These are phyloP conservation scores for Crocodylus rhombifer DNA, from an alignment of 2,797 vertebrate species.

Conservation along the genomic window DNA sequence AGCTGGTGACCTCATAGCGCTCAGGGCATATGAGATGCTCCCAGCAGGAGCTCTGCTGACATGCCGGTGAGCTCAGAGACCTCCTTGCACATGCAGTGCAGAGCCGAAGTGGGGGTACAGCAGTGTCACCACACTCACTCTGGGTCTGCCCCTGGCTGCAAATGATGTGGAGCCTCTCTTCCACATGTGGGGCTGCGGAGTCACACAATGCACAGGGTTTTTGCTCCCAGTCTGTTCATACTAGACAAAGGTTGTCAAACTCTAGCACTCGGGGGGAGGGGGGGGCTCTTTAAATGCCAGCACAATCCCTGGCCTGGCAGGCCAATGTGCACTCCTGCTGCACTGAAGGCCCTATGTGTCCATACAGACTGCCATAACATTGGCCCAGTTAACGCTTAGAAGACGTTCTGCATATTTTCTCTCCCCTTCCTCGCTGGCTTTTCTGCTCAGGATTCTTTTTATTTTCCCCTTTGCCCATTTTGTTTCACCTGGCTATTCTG, in stretches of 20 bases:
- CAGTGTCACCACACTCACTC: no score
- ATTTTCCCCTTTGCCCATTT: background rate
- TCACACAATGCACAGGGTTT: background rate
- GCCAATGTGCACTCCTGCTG: background rate
- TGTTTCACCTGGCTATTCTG: background rate
- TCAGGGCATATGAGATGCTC: no score
- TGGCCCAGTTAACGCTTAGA: background rate
- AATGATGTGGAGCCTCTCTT: background rate
- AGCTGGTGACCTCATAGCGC: no score
- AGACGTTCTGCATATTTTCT: background rate
- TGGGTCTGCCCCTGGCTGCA: background rate
- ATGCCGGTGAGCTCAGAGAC: no score
- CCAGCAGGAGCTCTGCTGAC: no score
- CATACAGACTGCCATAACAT: no score
- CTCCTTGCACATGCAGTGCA: no score
- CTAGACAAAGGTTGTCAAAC: background rate
- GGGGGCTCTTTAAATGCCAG: background rate
- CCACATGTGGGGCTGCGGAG: background rate
- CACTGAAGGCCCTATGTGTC: background rate
- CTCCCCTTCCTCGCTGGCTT: background rate
- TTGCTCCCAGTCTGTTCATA: background rate
- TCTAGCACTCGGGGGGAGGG: background rate
- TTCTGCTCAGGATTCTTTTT: background rate
- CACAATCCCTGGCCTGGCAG: background rate
- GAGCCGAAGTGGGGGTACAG: no score